Evolutionary conservation across 37 sponge, comb jelly and placozoan genomes (phyloP).

Genomic region (Agelas oroides): DNA sequence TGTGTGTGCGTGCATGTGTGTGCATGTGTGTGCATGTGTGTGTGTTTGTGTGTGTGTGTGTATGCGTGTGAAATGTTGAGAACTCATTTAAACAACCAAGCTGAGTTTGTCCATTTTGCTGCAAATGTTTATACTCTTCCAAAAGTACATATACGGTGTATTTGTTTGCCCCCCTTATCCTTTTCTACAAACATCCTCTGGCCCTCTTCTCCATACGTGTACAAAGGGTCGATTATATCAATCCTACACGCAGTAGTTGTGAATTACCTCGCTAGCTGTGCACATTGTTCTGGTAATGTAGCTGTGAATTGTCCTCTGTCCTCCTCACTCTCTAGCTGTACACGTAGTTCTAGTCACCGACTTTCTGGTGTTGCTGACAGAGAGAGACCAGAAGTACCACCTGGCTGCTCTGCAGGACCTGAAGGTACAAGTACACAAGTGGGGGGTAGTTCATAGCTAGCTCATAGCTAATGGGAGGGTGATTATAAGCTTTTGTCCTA

Average conservation of each 20-base stretch:
- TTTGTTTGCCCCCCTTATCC: background rate
- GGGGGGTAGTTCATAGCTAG: no score
- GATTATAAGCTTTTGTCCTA: background rate
- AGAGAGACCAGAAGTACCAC: slow-evolving; percentile 79
- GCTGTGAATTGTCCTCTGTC: no score
- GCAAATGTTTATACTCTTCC: background rate
- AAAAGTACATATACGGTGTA: background rate
- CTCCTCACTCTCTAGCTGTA: slow-evolving; percentile 50
- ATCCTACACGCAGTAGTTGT: no score
- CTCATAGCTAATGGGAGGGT: no score
- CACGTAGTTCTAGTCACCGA: slow-evolving; percentile 81
- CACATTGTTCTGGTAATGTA: no score
- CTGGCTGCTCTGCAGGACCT: slow-evolving; percentile 70
- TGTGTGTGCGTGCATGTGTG: slow-evolving; percentile 10
- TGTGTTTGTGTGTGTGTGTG: slow-evolving; percentile 9
- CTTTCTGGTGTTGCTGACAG: slow-evolving; percentile 65
- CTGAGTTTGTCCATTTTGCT: background rate
- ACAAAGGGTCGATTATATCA: no score
- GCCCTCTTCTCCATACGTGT: no score
- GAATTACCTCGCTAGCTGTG: no score
- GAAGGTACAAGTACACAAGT: no score
- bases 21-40: background rate
- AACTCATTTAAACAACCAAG: no score
- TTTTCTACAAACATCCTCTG: no score
- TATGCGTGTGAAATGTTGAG: background rate